Percentiles rank a stretch among this genome's conserved stretches.
Conservation (phyloP, 2,113 vertebrate genomes). For the Lepisosteus osseus region DNA sequence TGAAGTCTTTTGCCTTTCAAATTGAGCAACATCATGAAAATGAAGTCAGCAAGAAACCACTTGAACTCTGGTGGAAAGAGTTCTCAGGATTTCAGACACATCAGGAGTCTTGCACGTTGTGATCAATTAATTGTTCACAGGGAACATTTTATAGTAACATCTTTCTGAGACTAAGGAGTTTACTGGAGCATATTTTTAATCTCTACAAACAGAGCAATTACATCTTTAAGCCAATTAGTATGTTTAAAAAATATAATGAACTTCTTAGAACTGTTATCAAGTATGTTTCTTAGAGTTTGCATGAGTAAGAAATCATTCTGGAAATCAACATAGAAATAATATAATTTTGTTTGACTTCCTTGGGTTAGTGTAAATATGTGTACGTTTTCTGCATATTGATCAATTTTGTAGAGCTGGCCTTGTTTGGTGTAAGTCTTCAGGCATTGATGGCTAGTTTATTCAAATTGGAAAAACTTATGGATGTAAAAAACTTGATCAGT, state of each 20-base stretch:
- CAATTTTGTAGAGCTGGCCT: too few species aligned
- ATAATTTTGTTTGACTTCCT: neutral
- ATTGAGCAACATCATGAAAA: neutral
- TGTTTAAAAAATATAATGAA: neutral
- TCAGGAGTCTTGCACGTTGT: neutral
- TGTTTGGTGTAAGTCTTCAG: too few species aligned
- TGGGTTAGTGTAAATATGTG: neutral
- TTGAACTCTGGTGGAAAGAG: neutral
- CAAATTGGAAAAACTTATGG: neutral
- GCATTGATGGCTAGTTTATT: neutral
- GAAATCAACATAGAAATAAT: neutral
- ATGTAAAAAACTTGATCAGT: neutral
- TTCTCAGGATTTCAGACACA: neutral
- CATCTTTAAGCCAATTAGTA: neutral
- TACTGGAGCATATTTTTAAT: neutral
- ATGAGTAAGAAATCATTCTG: neutral
- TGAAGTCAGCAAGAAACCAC: neutral
- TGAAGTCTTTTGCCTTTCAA: neutral
- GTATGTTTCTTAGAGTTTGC: neutral
- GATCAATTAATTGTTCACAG: neutral
- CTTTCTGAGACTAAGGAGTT: neutral
- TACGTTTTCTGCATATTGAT: neutral
- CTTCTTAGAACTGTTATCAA: neutral
- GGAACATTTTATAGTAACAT: constrained; percentile 1
- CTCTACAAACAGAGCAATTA: neutral